A percentile compares a stretch with the other conserved stretches of the same genome.
Evolutionary conservation across 1,140 invertebrate species (phyloP).

Genomic region (Diorhabda sublineata): DNA sequence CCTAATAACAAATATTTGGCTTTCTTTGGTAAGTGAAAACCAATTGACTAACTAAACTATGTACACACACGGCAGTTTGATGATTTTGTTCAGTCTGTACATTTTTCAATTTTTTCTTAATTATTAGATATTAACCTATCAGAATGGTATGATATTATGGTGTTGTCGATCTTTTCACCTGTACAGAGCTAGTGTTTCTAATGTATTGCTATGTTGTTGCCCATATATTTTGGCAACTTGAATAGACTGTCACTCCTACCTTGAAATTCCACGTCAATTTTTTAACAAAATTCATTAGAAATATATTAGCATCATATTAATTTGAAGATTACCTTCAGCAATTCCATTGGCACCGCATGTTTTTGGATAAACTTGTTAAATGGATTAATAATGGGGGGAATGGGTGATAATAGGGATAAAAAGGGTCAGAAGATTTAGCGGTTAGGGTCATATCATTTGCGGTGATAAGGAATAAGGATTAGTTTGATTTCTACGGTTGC

Average conservation of each 20-base stretch:
- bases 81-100: conserved; percentile 33
- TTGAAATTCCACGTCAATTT: too few relatives aligned
- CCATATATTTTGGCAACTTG: conserved; percentile 2
- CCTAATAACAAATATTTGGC: conserved; percentile 83
- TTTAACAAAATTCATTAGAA: too few relatives aligned
- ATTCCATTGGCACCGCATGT: too few relatives aligned
- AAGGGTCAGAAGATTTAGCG: too few relatives aligned
- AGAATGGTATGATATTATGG: conserved; percentile 14
- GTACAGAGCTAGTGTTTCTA: conserved; percentile 25
- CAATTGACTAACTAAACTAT: conserved; percentile 49
- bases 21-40: conserved; percentile 79
- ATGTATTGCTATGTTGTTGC: conserved; percentile 31
- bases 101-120: conserved; percentile 33
- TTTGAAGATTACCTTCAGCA: too few relatives aligned
- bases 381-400: too few relatives aligned
- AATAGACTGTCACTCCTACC: conserved; percentile 7
- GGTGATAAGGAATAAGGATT: too few relatives aligned
- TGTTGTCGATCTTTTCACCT: conserved; percentile 23
- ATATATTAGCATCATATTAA: too few relatives aligned
- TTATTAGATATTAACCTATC: conserved; percentile 28
- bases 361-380: too few relatives aligned
- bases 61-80: conserved; percentile 52
- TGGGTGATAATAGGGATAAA: too few relatives aligned
- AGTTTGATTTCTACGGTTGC: too few relatives aligned
- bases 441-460: too few relatives aligned